phyloP scores from a whole-genome alignment of 2,888 invertebrate species.

The Eledona agricola region DNA sequence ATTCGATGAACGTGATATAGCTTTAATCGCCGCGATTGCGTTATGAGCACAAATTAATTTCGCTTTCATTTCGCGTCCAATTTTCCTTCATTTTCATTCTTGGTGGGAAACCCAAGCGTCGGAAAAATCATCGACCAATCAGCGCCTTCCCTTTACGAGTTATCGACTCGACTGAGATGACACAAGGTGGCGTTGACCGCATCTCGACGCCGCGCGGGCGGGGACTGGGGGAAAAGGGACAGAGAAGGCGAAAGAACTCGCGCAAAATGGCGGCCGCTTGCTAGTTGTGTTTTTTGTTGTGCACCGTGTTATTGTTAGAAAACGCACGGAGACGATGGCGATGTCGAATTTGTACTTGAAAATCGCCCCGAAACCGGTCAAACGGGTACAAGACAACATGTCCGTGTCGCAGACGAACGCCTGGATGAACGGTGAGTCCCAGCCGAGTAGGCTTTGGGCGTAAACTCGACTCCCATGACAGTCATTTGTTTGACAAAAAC shows the following conservation, averaged over 20 bases:
- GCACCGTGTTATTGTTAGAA: constrained; percentile 15
- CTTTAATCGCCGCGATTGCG: too few relatives aligned
- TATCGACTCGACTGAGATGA: constrained; percentile 13
- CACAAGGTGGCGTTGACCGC: constrained; percentile 1
- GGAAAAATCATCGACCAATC: too few relatives aligned
- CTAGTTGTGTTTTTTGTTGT: constrained; percentile 34
- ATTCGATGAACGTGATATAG: too few relatives aligned
- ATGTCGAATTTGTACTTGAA: constrained; percentile 83
- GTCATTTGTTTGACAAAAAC: too few relatives aligned
- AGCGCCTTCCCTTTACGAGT: too few relatives aligned
- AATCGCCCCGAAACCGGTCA: constrained; percentile 77
- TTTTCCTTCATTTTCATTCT: too few relatives aligned
- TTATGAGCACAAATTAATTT: too few relatives aligned
- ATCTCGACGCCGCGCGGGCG: too few relatives aligned
- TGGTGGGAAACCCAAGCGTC: too few relatives aligned
- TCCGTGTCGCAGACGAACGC: constrained; percentile 83
- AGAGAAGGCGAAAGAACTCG: constrained; percentile 5
- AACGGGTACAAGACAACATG: constrained; percentile 73
- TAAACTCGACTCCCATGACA: constrained; percentile 2
- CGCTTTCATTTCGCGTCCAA: too few relatives aligned
- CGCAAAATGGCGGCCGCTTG: constrained; percentile 40
- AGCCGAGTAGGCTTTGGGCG: constrained; percentile 12
- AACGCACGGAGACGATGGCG: constrained; percentile 60
- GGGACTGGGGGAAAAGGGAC: constrained; percentile 2
- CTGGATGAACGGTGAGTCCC: constrained; percentile 84